phyloP scores from a whole-genome alignment of 2,797 vertebrate genomes.

The Anas bernieri region DNA sequence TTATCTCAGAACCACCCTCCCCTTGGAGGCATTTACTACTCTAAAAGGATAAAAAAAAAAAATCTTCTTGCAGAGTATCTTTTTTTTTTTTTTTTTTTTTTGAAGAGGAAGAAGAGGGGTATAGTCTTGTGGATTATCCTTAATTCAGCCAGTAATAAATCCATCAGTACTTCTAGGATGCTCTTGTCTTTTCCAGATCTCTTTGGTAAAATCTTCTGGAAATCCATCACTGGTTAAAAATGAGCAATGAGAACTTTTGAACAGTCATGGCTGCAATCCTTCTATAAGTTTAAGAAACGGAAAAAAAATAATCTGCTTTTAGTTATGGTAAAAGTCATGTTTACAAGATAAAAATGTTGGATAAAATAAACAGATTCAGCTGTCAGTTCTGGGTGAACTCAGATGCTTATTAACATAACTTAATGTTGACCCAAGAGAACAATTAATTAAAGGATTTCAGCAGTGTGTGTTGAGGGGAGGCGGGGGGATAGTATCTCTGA shows the following conservation, averaged over 20 bases:
- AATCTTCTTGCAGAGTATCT: too few relatives aligned
- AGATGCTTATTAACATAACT: neutral
- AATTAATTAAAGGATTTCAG: neutral
- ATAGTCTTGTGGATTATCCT: too few relatives aligned
- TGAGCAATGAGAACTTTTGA: neutral
- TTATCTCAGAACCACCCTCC: too few relatives aligned
- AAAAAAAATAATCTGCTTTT: neutral
- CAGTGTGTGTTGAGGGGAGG: neutral
- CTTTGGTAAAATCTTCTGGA: neutral
- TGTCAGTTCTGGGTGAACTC: neutral
- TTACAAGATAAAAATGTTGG: neutral
- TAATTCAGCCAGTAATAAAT: neutral
- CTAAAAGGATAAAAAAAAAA: too few relatives aligned
- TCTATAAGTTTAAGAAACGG: neutral
- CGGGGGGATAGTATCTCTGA: neutral
- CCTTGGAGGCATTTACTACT: too few relatives aligned
- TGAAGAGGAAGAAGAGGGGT: too few relatives aligned
- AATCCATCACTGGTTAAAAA: neutral
- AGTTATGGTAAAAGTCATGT: neutral
- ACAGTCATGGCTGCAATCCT: fast-evolving
- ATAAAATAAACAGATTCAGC: neutral
- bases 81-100: too few relatives aligned
- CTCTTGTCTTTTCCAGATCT: neutral
- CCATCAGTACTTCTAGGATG: neutral
- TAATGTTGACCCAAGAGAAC: conserved; percentile 1